Evolutionary conservation across 2,113 vertebrate genomes (phyloP).

Genomic region (Aythya baeri): DNA sequence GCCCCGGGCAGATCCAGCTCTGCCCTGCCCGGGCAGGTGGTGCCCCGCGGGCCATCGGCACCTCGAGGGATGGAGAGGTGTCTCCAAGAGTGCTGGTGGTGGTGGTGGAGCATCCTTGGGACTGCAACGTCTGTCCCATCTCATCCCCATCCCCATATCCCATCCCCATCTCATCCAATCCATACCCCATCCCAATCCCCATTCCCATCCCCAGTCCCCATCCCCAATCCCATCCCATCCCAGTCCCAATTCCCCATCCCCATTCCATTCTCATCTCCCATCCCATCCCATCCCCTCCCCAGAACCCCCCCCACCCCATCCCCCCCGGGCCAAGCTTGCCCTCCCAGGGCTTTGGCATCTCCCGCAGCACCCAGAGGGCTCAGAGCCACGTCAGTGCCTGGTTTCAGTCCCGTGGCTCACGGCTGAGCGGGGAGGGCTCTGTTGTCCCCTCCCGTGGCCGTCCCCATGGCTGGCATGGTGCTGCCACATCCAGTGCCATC

Average conservation of each 20-base stretch:
- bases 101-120: not conserved
- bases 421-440: not conserved
- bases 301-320: not conserved
- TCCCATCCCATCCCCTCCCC: no score
- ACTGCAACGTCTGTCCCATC: not conserved
- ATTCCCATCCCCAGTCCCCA: no score
- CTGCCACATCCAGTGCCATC: not conserved
- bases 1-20: rapidly evolving
- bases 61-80: not conserved
- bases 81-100: not conserved
- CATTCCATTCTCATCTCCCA: no score
- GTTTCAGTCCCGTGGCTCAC: not conserved
- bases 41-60: not conserved
- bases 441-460: not conserved
- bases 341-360: rapidly evolving
- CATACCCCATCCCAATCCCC: not conserved
- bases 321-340: not conserved
- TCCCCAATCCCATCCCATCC: not conserved
- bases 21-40: not conserved
- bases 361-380: not conserved
- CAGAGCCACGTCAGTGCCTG: not conserved
- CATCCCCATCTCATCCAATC: not conserved
- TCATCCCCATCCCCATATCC: not conserved
- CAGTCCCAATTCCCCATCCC: no score
- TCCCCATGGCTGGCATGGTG: not conserved